These are phyloP conservation scores for Notothenia rossii DNA, from an alignment of 2,113 vertebrate genomes.

Conservation along the genomic window DNA sequence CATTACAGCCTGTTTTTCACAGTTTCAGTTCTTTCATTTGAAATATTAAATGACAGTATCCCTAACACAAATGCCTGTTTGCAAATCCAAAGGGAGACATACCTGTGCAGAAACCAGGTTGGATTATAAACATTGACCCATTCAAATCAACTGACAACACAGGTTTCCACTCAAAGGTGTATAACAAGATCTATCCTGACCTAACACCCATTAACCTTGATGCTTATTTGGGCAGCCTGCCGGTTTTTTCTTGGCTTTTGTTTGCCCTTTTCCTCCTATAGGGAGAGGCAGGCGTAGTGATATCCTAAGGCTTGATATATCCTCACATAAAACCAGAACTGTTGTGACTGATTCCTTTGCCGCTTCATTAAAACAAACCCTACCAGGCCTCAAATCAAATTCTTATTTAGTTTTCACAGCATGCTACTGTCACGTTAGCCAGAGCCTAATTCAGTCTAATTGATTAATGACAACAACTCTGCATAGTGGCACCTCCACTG, in stretches of 20 bases:
- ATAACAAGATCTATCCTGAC: slow-evolving; percentile 26
- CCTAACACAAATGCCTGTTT: not conserved
- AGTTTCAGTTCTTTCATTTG: too few relatives aligned
- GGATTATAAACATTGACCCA: slow-evolving; percentile 19
- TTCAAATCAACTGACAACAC: not conserved
- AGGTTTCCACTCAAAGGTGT: not conserved
- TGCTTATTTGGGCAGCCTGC: slow-evolving; percentile 28
- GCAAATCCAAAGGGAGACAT: not conserved
- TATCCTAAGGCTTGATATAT: slow-evolving; percentile 53
- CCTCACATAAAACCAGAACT: slow-evolving; percentile 49
- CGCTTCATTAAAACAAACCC: slow-evolving; percentile 37
- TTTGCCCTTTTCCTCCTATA: not conserved
- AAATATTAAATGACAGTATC: slow-evolving; percentile 2
- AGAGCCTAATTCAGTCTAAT: slow-evolving; percentile 78
- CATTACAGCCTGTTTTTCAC: not conserved
- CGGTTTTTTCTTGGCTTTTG: not conserved
- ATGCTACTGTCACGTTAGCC: slow-evolving; percentile 71
- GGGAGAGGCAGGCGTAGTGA: slow-evolving; percentile 14
- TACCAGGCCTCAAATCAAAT: slow-evolving; percentile 58
- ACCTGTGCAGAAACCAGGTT: not conserved
- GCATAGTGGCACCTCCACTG: slow-evolving; percentile 65
- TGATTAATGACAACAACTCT: slow-evolving; percentile 77
- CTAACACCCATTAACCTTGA: slow-evolving; percentile 50
- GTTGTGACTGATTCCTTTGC: slow-evolving; percentile 39
- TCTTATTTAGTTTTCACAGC: slow-evolving; percentile 68